Base-by-base conservation (phyloP, 2,888 invertebrate species). In the Eupeodes latifasciatus region DNA sequence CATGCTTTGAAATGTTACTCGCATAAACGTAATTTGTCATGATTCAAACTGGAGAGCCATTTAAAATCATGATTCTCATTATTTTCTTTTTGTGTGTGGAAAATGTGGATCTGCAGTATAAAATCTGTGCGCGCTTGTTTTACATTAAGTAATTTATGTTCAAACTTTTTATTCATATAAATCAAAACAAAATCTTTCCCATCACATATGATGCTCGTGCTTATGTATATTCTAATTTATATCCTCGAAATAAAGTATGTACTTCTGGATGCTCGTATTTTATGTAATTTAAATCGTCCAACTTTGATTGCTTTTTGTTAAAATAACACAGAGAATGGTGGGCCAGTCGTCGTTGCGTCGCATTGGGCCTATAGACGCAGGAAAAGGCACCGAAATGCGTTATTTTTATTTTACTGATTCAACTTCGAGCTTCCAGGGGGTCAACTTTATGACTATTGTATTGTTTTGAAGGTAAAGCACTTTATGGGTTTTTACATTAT, bases 371-470 rank as follows among this genome's bases (percentile, higher is more conserved):
- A 27, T 27, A 27, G 27, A 27, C 1, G 27, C 27, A 27, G 27
- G 27, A 27, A 27, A 27, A 27, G 27, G 27, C 27, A 27, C 27
- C 0, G 19, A 27, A 27, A 27, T 3, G 47, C 34, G 51, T 51
- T 34, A 36, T 36, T 51, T 64, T 67, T 67, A 51, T 69, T 69
- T 51, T 16, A 53, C 27, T 69, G 51, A 53, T 69, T 53, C 51
- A 69, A 49, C n/a, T 27, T 49, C 11, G 3, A 27, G 27, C 27
- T 27, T 27, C 3, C 3, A 27, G 67, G 53, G 67, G 67, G 67
- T 51, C 51, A 53, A 69, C 51, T 69, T 69, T 69, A 69, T 69
- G 69, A 51, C 53, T 69, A 55, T 66, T 66, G 66, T 66, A 66
- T 62, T n/a, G 53, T 69, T 53, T 69, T 55, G 53, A 55, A 69